A percentile compares a stretch with the other conserved stretches of the same genome.
These are phyloP conservation scores for Darevskia mixta DNA, from an alignment of 2,797 vertebrate genomes.

Conservation along the genomic window DNA sequence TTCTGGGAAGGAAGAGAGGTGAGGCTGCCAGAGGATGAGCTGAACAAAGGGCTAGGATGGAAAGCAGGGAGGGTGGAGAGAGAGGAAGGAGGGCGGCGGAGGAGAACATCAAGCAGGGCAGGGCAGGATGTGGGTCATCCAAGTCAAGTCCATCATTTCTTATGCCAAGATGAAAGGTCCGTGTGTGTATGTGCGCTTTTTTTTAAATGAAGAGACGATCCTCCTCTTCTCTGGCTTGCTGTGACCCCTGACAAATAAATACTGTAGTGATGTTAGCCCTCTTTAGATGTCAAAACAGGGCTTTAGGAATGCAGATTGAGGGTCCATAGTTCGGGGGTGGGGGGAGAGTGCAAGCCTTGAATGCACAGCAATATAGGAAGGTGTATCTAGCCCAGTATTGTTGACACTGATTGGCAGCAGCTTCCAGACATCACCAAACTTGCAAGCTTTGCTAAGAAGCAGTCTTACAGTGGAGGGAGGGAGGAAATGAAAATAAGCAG, in stretches of 20 bases:
- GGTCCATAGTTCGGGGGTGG: too few relatives aligned
- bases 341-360: not conserved
- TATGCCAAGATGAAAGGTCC: not conserved
- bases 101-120: not conserved
- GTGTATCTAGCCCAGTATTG: too few relatives aligned
- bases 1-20: slow-evolving; percentile 9
- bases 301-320: too few relatives aligned
- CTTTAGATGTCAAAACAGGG: not conserved
- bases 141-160: not conserved
- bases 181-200: not conserved
- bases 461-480: not conserved
- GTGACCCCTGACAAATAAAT: not conserved
- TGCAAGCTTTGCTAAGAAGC: not conserved
- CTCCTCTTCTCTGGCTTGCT: too few relatives aligned
- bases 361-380: not conserved
- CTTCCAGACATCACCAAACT: not conserved
- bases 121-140: not conserved
- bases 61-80: not conserved
- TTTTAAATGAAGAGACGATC: not conserved
- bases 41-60: not conserved
- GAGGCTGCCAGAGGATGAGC: not conserved
- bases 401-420: too few relatives aligned
- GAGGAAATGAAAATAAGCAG: not conserved
- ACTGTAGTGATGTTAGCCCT: not conserved
- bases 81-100: not conserved